Base-by-base conservation (phyloP, 1,140 invertebrate genomes). In the Doryteuthis pealeii region DNA sequence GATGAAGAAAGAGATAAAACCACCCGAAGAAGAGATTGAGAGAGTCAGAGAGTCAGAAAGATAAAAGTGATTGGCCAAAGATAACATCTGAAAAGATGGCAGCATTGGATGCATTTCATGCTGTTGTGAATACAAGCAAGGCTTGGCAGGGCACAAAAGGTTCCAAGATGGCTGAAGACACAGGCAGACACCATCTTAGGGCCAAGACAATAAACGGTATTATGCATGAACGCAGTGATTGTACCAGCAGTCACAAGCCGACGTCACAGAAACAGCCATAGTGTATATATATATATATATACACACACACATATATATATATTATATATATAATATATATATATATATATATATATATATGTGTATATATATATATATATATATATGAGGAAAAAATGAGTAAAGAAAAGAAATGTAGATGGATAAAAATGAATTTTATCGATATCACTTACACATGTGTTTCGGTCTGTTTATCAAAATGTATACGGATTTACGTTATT, bases 181-280 rank as follows among this genome's bases (percentile, higher is more conserved):
- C 6, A 6, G 26, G 54, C 1, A n/a, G 54, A 12, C 10, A 62
- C 54, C 6, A 62, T 2, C 54, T 62, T 62, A n/a, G 54, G 54
- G 6, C 54, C 26, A n/a, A 62, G 54, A 22, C 22, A 62, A 22
- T 14, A 28, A 62, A 62, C 6, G 18, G 54, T 40, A 28, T 62
- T 62, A 62, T 62, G 54, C 54, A 15, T 28, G 22, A 62, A 62
- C 54, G 26, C 54, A 62, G 26, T 62, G 54, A 28, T 62, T 5
- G 18, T 62, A 22, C 18, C 1, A 62, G 54, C 54, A 62, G 26
- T 62, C 54, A 2, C 6, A 62, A 62, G 54, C 54, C 18, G 26
- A 62, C 54, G 26, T 62, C 54, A 62, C 54, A 62, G 54, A 62
- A 62, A 62, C 45, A 49, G 45, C 45, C 12, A 49, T 49, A 15